phyloP scores from a whole-genome alignment of 2,113 vertebrate species.

The Sardina pilchardus region DNA sequence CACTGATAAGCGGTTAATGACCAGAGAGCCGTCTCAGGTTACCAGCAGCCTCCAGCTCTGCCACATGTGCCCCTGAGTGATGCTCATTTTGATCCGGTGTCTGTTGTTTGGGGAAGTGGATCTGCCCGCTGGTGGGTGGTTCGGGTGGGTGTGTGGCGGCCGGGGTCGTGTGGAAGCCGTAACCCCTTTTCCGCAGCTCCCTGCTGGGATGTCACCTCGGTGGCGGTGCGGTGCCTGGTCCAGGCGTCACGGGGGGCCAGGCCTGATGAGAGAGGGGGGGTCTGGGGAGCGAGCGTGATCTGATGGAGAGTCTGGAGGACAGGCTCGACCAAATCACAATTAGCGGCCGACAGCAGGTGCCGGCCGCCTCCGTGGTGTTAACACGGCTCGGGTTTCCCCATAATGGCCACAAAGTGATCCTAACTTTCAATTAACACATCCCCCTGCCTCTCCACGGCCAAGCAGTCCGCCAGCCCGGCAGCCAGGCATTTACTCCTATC shows the following conservation, averaged over 20 bases:
- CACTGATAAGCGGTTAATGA: neutral
- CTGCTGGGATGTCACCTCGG: neutral
- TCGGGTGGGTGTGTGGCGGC: slow-evolving; percentile 47
- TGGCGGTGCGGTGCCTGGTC: slow-evolving; percentile 31
- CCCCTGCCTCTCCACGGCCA: slow-evolving; percentile 63
- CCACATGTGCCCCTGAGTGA: slow-evolving; percentile 30
- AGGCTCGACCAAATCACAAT: slow-evolving; percentile 78
- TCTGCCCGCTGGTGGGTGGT: slow-evolving; percentile 42
- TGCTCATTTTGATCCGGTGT: slow-evolving; percentile 19
- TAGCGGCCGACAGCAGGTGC: slow-evolving; percentile 82
- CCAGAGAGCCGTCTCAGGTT: too few relatives aligned
- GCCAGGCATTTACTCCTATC: slow-evolving; percentile 58
- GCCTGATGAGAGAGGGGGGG: slow-evolving; percentile 63
- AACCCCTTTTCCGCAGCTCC: slow-evolving; percentile 64
- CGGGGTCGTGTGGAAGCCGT: slow-evolving; percentile 63
- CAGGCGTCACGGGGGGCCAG: slow-evolving; percentile 68
- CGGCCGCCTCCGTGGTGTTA: slow-evolving; percentile 77
- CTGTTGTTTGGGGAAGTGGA: slow-evolving; percentile 53
- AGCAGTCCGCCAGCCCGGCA: slow-evolving; percentile 59
- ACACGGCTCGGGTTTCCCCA: slow-evolving; percentile 85
- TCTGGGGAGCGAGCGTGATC: too few relatives aligned
- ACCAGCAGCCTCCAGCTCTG: slow-evolving; percentile 9
- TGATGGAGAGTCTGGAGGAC: slow-evolving; percentile 46
- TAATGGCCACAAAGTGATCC: slow-evolving; percentile 88
- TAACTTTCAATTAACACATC: slow-evolving; percentile 84